A percentile compares a stretch with the other conserved stretches of the same genome.
phyloP scores from a whole-genome alignment of 2,113 vertebrate genomes.

The Mixornis gularis region DNA sequence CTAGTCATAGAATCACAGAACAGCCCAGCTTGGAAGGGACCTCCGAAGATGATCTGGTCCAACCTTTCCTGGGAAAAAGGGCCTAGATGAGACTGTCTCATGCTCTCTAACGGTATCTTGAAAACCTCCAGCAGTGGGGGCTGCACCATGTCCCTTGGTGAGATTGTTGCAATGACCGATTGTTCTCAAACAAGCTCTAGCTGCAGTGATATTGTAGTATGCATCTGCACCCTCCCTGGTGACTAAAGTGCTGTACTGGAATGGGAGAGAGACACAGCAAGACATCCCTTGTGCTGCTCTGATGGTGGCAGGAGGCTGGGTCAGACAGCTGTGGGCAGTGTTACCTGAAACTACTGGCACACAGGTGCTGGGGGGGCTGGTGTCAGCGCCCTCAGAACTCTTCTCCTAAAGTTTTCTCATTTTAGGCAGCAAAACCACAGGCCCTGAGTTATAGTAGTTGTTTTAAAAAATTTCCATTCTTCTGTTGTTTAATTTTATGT shows the following conservation, averaged over 20 bases:
- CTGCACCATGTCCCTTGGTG: not conserved
- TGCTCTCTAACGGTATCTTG: not conserved
- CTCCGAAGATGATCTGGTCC: not conserved
- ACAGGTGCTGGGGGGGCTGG: not conserved
- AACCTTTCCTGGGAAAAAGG: not conserved
- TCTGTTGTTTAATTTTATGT: not conserved
- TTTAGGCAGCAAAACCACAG: not conserved
- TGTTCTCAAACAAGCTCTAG: not conserved
- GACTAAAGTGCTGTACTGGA: not conserved
- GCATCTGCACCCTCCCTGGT: not conserved
- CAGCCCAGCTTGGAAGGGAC: not conserved
- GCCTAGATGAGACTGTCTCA: rapidly evolving
- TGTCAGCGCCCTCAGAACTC: not conserved
- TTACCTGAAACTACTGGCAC: not conserved
- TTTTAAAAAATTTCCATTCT: not conserved
- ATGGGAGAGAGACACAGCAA: not conserved
- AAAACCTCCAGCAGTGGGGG: rapidly evolving
- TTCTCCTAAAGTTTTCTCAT: not conserved
- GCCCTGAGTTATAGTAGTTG: not conserved
- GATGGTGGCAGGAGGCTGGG: not conserved
- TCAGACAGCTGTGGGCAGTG: not conserved
- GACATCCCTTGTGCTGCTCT: not conserved
- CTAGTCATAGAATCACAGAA: not conserved
- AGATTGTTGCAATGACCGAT: not conserved
- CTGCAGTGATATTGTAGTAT: not conserved